Conservation (phyloP, 1,140 invertebrate species). For the Nebria ingens region DNA sequence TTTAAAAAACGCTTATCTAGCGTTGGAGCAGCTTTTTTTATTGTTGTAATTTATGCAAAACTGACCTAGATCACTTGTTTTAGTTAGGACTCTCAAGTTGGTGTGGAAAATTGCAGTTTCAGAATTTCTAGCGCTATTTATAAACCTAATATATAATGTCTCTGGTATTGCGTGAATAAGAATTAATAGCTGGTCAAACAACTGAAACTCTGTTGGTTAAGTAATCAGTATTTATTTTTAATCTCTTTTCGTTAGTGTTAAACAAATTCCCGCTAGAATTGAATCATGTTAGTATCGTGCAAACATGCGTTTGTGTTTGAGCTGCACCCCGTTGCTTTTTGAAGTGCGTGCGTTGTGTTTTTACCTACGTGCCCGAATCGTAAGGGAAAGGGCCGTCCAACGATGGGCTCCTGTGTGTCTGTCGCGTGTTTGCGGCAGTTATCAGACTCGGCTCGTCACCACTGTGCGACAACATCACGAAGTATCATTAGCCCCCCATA, state of each 20-base stretch:
- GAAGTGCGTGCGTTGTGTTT: neutral
- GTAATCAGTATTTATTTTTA: neutral
- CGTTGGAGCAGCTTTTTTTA: neutral
- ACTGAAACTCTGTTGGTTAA: no score
- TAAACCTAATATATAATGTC: no score
- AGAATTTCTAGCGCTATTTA: no score
- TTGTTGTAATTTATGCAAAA: neutral
- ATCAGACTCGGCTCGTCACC: neutral
- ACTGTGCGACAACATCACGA: neutral
- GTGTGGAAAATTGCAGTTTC: no score
- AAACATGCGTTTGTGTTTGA: neutral
- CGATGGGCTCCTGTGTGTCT: constrained; percentile 2
- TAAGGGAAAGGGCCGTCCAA: neutral
- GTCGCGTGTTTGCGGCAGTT: neutral
- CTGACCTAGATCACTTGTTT: neutral
- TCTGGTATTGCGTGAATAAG: no score
- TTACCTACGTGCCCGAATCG: neutral
- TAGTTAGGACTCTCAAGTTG: no score
- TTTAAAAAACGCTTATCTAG: neutral
- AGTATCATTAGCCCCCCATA: neutral
- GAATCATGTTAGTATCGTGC: neutral
- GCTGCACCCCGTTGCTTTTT: neutral
- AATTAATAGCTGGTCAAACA: no score
- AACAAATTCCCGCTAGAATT: neutral
- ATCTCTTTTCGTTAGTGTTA: neutral